Base-by-base conservation (phyloP, 2,113 vertebrate genomes). In the Alosa alosa region DNA sequence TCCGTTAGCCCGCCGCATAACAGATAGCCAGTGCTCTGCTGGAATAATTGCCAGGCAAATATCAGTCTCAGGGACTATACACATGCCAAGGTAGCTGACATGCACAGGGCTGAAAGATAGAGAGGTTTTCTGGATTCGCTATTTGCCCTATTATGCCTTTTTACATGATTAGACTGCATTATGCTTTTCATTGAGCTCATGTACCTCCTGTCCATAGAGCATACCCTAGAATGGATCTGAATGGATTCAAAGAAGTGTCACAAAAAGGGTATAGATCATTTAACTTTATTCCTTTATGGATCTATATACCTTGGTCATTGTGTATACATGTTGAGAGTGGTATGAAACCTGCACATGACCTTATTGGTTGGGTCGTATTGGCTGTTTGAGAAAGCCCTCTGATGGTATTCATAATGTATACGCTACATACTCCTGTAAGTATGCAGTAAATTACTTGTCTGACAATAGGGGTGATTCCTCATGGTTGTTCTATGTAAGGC, bases 1-100 rank as follows among this genome's bases (percentile, higher is more conserved):
- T 22, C 90, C 57, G 86, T 55, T 18, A 31, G 39, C 45, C 25
- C 86, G 75, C 25, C 46, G 86, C 85, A 92, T 92, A 81, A 87
- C 87, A 88, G 88, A 83, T 47, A 83, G 84, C 64, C 88, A 10
- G 25, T 9, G n/a, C 20, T 64, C 6, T 36, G 25, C n/a, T 72
- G 25, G 25, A 72, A 72, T 13, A 72, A 36, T 72, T 10, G 13
- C n/a, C 57, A 31, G 64, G 8, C 64, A 31, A 31, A 72, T 31
- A 31, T 36, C 25, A 11, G 2, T 36, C 25, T 31, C 64, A 72
- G 9, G 3, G 25, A 72, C 64, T 17, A 10, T 72, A 13, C 64
- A 11, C 25, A 72, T 7, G 25, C 25, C 64, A 72, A 25, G 60
- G 20, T 22, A 25, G 25, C 60, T 68, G 60, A 11, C 47, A 13